These are phyloP conservation scores for Spinus olivaceus DNA, from an alignment of 2,797 vertebrate species.

Conservation along the genomic window DNA sequence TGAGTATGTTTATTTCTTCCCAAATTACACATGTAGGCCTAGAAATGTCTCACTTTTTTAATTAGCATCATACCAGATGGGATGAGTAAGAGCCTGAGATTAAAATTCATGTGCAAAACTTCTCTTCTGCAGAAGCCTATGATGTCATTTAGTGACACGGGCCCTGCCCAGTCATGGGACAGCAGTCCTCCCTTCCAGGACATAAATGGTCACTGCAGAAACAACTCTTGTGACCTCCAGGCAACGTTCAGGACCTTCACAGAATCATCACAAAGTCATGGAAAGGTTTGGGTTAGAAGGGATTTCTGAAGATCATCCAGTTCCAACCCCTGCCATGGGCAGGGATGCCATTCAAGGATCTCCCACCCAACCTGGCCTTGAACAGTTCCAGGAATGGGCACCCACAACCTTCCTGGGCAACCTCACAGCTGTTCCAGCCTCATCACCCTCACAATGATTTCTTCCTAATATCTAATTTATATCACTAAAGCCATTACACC, in stretches of 20 bases:
- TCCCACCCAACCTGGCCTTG: not conserved
- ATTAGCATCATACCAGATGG: conserved; percentile 45
- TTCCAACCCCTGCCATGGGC: not conserved
- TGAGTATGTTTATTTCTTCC: not conserved
- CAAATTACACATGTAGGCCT: not conserved
- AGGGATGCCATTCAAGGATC: not conserved
- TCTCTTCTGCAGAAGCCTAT: not conserved
- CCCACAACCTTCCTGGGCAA: not conserved
- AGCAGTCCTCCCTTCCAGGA: not conserved
- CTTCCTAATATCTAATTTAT: not conserved
- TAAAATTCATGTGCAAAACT: conserved; percentile 9
- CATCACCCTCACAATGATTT: not conserved
- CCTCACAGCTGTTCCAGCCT: not conserved
- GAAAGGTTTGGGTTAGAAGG: not conserved
- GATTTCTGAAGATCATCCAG: not conserved
- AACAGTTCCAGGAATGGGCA: not conserved
- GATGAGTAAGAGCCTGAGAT: conserved; percentile 8
- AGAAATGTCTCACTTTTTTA: conserved; percentile 39
- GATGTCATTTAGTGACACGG: fast-evolving
- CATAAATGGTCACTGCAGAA: not conserved
- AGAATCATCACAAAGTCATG: not conserved
- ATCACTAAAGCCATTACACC: not conserved
- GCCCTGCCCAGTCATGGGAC: not conserved
- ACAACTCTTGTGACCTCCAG: not conserved
- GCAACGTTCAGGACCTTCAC: not conserved